phyloP scores from a whole-genome alignment of 1,140 invertebrate genomes.

The Zaprionus vittiger region DNA sequence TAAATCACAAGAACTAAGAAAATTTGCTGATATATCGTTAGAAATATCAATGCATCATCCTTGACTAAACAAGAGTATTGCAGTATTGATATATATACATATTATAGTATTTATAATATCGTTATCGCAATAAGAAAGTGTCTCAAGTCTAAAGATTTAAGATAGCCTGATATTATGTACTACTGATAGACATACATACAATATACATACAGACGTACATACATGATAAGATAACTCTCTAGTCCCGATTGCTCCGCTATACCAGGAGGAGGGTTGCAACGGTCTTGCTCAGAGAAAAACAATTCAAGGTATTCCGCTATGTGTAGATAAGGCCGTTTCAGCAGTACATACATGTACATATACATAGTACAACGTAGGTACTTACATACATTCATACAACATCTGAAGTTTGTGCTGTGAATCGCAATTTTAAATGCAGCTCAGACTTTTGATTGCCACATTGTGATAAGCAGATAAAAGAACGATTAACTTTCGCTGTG shows the following conservation, averaged over 20 bases:
- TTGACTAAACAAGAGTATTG: neutral
- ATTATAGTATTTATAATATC: neutral
- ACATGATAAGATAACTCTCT: slow-evolving; percentile 4
- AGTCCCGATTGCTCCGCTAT: neutral
- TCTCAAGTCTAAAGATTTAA: neutral
- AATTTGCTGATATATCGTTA: neutral
- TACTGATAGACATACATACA: neutral
- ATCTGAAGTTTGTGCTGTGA: neutral
- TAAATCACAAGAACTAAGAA: too few relatives aligned
- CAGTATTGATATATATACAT: neutral
- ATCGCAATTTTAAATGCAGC: neutral
- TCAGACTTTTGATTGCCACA: neutral
- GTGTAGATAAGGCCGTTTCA: slow-evolving; percentile 4
- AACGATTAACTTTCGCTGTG: neutral
- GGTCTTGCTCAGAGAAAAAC: neutral
- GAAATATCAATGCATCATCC: neutral
- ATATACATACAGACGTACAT: neutral
- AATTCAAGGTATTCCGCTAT: slow-evolving; percentile 1
- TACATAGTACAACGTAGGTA: neutral
- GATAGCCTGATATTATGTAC: neutral
- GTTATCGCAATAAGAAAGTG: neutral
- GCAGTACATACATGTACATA: too few relatives aligned
- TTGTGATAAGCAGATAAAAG: neutral
- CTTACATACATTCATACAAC: neutral
- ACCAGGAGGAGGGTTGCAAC: neutral